These are phyloP conservation scores for Eristalinus sepulchralis DNA, from an alignment of 2,888 invertebrate genomes.

Conservation along the genomic window DNA sequence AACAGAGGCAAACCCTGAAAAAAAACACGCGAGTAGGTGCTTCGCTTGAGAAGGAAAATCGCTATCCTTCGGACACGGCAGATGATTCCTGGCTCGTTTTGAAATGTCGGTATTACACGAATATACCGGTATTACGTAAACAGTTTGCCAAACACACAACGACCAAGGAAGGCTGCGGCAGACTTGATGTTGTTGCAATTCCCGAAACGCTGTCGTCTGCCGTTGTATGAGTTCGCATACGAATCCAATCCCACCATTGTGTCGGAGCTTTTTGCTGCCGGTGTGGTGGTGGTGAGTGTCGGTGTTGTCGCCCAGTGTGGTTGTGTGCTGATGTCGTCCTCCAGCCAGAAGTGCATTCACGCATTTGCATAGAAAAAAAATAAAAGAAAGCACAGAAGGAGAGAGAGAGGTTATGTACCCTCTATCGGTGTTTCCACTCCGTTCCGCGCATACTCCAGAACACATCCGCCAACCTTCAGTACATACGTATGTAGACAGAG, in stretches of 20 bases:
- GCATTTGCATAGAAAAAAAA: conserved; percentile 50
- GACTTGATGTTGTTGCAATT: background rate
- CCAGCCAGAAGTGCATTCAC: conserved; percentile 58
- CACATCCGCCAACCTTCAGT: conserved; percentile 30
- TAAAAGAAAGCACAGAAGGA: background rate
- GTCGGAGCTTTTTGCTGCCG: conserved; percentile 31
- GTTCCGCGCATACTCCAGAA: conserved; percentile 65
- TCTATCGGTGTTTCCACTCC: conserved; percentile 34
- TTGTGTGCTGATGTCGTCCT: conserved; percentile 6
- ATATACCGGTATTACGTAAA: conserved; percentile 59
- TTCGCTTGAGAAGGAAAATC: conserved; percentile 5
- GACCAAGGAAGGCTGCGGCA: background rate
- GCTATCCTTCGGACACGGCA: conserved; percentile 12
- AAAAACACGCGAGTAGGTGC: background rate
- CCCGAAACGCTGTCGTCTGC: conserved; percentile 3
- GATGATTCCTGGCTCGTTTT: conserved; percentile 5
- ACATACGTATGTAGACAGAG: background rate
- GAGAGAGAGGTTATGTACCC: conserved; percentile 1
- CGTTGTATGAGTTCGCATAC: background rate
- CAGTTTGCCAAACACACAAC: conserved; percentile 18
- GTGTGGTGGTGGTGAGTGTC: background rate
- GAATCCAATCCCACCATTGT: background rate
- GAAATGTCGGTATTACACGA: conserved; percentile 37
- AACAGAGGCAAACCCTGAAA: background rate
- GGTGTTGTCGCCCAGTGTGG: background rate